Evolutionary conservation across 2,888 invertebrate genomes (phyloP).

Genomic region (Trichopria drosophilae): DNA sequence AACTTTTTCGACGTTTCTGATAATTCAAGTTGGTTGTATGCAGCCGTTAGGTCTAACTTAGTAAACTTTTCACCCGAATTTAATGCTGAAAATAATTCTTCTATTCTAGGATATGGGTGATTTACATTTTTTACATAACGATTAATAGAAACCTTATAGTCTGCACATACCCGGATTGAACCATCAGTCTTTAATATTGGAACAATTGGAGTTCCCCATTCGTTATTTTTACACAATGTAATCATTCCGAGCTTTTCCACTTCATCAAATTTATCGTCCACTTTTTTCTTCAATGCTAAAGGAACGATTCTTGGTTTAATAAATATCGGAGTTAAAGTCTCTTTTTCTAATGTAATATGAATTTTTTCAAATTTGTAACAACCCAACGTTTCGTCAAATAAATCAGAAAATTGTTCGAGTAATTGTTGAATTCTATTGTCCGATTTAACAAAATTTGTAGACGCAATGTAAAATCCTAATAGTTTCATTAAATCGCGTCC

Average conservation of each 20-base stretch:
- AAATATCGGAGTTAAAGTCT: conserved; percentile 21
- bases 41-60: conserved; percentile 42
- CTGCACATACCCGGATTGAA: conserved; percentile 32
- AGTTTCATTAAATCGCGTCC: conserved; percentile 31
- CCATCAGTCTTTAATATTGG: conserved; percentile 31
- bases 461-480: too few relatives aligned
- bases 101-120: conserved; percentile 41
- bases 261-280: conserved; percentile 19
- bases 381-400: conserved; percentile 13
- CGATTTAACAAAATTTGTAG: too few relatives aligned
- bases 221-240: conserved; percentile 3
- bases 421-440: conserved; percentile 7
- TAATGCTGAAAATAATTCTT: conserved; percentile 37
- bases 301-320: conserved; percentile 25
- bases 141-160: conserved; percentile 42
- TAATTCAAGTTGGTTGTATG: conserved; percentile 47
- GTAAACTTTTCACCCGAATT: conserved; percentile 23
- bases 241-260: conserved; percentile 22
- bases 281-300: conserved; percentile 24
- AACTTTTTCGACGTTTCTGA: conserved; percentile 39
- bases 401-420: conserved; percentile 5
- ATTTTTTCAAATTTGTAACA: too few relatives aligned
- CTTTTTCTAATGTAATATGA: too few relatives aligned
- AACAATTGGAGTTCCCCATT: conserved; percentile 35
- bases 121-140: conserved; percentile 36